Evolutionary conservation across 2,888 invertebrate genomes (phyloP).

Genomic region (Aelia acuminata): DNA sequence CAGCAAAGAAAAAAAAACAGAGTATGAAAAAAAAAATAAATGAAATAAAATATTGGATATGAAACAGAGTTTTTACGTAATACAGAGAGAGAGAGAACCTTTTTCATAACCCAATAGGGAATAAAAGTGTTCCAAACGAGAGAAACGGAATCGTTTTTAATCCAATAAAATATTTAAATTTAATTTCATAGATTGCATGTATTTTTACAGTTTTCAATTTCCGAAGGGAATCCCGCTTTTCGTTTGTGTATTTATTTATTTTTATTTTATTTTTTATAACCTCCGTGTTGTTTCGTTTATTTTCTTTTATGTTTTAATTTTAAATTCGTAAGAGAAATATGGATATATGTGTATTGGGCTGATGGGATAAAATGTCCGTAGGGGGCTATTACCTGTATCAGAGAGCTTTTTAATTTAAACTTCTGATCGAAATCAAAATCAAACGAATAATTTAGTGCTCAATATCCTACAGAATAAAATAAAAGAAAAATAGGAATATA

Average conservation of each 20-base stretch:
- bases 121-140: conserved; percentile 19
- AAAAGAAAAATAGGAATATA: background rate
- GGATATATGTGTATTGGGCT: conserved; percentile 22
- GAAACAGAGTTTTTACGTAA: conserved; percentile 46
- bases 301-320: conserved; percentile 44
- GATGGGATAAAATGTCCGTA: background rate
- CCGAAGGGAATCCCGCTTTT: background rate
- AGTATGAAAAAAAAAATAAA: conserved; percentile 9
- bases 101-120: conserved; percentile 43
- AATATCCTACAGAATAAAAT: background rate
- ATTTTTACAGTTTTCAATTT: conserved; percentile 41
- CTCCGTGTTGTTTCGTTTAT: conserved; percentile 21
- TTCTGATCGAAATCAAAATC: background rate
- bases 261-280: background rate
- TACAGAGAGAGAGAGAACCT: conserved; percentile 6
- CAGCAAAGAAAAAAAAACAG: background rate
- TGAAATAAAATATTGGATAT: conserved; percentile 28
- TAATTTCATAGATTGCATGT: conserved; percentile 43
- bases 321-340: conserved; percentile 35
- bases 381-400: background rate
- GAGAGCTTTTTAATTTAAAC: conserved; percentile 19
- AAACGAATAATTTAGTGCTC: background rate
- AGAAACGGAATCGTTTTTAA: conserved; percentile 31
- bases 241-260: no score
- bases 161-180: conserved; percentile 53